These are phyloP conservation scores for Leucophenga montana DNA, from an alignment of 2,888 invertebrate species.

Conservation along the genomic window DNA sequence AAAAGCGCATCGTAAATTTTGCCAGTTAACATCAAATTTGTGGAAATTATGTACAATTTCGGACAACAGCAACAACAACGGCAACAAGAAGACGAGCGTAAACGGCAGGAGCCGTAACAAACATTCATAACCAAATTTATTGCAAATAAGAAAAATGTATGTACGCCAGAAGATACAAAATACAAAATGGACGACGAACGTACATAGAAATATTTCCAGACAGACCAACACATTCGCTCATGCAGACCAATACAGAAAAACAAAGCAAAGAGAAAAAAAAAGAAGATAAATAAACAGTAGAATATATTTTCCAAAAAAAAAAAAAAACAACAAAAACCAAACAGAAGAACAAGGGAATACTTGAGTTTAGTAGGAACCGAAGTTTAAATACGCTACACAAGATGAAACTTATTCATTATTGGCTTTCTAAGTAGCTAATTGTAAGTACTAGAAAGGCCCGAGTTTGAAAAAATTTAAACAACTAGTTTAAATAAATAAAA, in stretches of 20 bases:
- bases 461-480: too few species aligned
- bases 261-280: not conserved
- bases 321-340: conserved; percentile 15
- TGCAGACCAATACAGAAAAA: not conserved
- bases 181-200: conserved; percentile 20
- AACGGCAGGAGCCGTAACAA: conserved; percentile 46
- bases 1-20: conserved; percentile 65
- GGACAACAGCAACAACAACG: conserved; percentile 48
- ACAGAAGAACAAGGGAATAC: not conserved
- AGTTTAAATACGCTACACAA: not conserved
- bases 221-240: not conserved
- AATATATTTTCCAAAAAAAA: conserved; percentile 13
- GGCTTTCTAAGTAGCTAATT: too few species aligned
- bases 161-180: conserved; percentile 53
- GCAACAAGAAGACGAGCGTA: conserved; percentile 11
- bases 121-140: conserved; percentile 72
- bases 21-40: conserved; percentile 69
- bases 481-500: too few species aligned
- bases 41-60: conserved; percentile 66
- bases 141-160: conserved; percentile 71
- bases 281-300: not conserved
- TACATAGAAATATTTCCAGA: conserved; percentile 1
- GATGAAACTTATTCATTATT: not conserved
- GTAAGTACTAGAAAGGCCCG: too few species aligned
- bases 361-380: not conserved